These are phyloP conservation scores for Melieria crassipennis DNA, from an alignment of 2,888 invertebrate species.

Conservation along the genomic window DNA sequence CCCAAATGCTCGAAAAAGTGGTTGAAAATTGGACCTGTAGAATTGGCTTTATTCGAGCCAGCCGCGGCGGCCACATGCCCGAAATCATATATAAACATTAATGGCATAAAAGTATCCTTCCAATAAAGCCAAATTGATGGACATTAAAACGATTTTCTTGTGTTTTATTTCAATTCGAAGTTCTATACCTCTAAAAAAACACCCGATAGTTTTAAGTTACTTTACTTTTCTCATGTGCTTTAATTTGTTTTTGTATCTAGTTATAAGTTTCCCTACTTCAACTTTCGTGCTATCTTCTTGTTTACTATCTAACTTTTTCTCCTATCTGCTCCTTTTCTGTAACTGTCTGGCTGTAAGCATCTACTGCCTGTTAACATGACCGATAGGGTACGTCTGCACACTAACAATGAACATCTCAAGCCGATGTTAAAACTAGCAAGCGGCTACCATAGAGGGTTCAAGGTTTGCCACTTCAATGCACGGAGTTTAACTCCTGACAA, in stretches of 20 bases:
- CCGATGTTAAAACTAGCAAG: not conserved
- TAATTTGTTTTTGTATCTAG: not conserved
- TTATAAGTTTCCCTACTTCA: not conserved
- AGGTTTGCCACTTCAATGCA: conserved; percentile 7
- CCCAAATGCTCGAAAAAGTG: no score
- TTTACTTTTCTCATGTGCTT: not conserved
- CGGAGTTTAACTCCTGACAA: conserved; percentile 11
- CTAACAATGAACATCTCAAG: conserved; percentile 8
- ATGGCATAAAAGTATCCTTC: no score
- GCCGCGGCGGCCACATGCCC: no score
- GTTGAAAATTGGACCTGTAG: no score
- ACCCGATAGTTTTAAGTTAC: no score
- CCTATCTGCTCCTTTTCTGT: not conserved
- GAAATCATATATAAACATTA: no score
- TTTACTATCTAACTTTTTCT: not conserved
- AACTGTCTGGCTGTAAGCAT: conserved; percentile 1
- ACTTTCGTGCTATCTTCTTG: not conserved
- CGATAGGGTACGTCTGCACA: not conserved
- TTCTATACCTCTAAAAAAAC: no score
- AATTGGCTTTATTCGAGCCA: no score
- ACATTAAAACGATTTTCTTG: no score
- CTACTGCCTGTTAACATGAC: not conserved
- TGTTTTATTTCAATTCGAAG: no score
- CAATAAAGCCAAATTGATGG: no score
- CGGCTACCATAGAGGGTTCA: not conserved